Evolutionary conservation across 1,140 invertebrate genomes (phyloP), one percentile per base, ranked within the genome.

Genomic region (Cataglyphis hispanica): DNA sequence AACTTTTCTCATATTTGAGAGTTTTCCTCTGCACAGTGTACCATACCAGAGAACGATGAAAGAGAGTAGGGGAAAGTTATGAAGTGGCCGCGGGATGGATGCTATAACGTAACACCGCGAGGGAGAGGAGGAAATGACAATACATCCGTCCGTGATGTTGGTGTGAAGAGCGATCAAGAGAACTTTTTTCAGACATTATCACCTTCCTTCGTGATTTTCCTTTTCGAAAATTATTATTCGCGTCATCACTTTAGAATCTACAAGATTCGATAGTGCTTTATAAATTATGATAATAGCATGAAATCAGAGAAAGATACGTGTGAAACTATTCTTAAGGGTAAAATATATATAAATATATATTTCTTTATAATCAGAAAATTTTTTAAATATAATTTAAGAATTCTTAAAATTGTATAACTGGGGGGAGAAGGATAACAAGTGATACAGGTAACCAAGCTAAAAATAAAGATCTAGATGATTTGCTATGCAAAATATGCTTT

Each of bases 1-100:
- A 93, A 94, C 93, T 94, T 93, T 93, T 93, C 92, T 93, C 90
- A 92, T 93, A 91, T 89, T 91, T 86, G 86, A 85, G 91, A 93
- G 80, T 93, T 93, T 94, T 94, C 91, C 78, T 72, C 53, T 53
- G 43, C 81, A 66, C 58, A 46, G 43, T 58, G 53, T 58, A 40
- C 66, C 31, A 22, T 50, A 40, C 40, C 19, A 19, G 31, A 64
- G 86, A 85, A 56, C 66, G 67, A 53, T 19, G 27, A 13, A 0
- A 43, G 37, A 58, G 50, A n/a, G 61, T 10, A 56, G 56, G 46
- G 81, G 75, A 78, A 66, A 91, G 86, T 81, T 90, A 87, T 84
- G 78, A 87, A 89, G 83, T 85, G 78, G 66, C 83, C 43, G 69
- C 53, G 78, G 66, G 85, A 87, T 16, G 76, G 86, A 61, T 56